Evolutionary conservation across 1,140 invertebrate species (phyloP).

Genomic region (Goniozus legneri): DNA sequence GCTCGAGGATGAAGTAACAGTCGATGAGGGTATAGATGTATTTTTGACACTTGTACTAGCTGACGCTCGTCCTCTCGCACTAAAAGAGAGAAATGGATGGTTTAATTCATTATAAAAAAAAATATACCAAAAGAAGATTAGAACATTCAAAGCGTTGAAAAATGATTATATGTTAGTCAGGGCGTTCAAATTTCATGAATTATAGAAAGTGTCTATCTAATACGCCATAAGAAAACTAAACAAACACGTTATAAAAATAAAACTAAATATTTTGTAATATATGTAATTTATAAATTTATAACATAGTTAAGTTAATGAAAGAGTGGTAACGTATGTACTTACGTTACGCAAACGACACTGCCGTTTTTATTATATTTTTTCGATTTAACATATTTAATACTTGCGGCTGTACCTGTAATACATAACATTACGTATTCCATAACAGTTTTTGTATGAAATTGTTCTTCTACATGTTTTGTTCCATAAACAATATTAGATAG

Average conservation of each 20-base stretch:
- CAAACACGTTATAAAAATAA: too few relatives aligned
- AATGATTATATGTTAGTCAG: too few relatives aligned
- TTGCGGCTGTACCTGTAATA: constrained; percentile 54
- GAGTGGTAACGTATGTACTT: too few relatives aligned
- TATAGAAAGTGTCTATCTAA: too few relatives aligned
- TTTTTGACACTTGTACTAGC: constrained; percentile 1
- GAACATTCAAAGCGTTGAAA: too few relatives aligned
- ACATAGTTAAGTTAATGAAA: too few relatives aligned
- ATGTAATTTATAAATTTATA: too few relatives aligned
- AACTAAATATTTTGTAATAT: too few relatives aligned
- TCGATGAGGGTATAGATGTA: constrained; percentile 4
- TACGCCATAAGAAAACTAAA: too few relatives aligned
- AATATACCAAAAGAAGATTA: neutral
- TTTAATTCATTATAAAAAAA: neutral
- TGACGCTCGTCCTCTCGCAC: neutral
- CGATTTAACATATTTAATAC: constrained; percentile 51
- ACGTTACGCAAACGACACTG: constrained; percentile 51
- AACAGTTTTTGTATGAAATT: constrained; percentile 19
- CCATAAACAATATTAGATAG: neutral
- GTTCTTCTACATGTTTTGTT: neutral
- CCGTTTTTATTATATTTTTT: constrained; percentile 48
- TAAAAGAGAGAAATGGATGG: neutral
- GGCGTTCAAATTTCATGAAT: too few relatives aligned
- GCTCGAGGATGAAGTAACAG: constrained; percentile 10
- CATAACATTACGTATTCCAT: constrained; percentile 50